Percentiles rank a stretch among this genome's conserved stretches.
Conservation (phyloP, 2,113 vertebrate species). For the Trinectes maculatus region DNA sequence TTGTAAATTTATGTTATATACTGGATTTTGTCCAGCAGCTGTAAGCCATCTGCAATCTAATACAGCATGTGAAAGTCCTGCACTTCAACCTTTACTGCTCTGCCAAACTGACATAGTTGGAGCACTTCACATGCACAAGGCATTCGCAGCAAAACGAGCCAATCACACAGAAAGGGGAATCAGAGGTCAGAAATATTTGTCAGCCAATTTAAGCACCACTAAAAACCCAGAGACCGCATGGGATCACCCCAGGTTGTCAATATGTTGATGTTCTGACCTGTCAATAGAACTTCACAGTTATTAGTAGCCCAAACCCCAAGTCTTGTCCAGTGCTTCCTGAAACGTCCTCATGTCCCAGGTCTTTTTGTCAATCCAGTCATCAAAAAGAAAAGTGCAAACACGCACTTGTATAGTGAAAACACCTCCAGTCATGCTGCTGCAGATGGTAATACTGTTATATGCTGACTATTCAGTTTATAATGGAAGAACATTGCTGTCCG, state of each 20-base stretch:
- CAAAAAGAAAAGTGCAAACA: no score
- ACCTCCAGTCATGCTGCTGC: no score
- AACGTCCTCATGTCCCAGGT: no score
- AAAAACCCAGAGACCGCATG: background rate
- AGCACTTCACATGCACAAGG: background rate
- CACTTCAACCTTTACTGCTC: conserved; percentile 30
- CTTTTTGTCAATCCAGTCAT: no score
- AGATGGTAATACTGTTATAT: no score
- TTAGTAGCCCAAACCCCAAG: no score
- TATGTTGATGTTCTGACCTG: no score
- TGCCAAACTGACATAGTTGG: conserved; percentile 15
- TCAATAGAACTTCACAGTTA: no score
- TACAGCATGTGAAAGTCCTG: background rate
- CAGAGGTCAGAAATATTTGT: background rate
- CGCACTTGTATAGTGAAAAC: no score
- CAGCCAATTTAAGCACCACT: background rate
- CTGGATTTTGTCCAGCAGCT: background rate
- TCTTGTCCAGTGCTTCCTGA: no score
- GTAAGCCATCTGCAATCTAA: conserved; percentile 10
- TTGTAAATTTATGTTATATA: background rate
- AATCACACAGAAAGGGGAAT: background rate
- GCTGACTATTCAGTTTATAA: no score
- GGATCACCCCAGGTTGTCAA: background rate
- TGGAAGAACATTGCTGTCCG: no score
- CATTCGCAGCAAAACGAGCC: background rate